Evolutionary conservation across 1,140 invertebrate genomes (phyloP).

Genomic region (Aphelenchoides besseyi): DNA sequence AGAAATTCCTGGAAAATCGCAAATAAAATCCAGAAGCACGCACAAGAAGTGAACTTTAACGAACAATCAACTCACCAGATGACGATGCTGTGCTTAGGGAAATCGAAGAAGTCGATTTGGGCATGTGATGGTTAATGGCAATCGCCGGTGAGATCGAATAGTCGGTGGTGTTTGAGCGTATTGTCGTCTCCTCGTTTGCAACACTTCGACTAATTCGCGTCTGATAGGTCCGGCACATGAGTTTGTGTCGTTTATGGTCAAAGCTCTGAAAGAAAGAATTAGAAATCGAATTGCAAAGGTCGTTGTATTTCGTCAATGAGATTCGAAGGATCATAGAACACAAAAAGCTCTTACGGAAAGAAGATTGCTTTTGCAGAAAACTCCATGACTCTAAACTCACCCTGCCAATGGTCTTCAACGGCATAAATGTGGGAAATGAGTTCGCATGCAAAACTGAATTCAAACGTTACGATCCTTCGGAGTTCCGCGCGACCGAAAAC

Average conservation of each 20-base stretch:
- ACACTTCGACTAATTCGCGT: constrained; percentile 21
- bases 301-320: not conserved
- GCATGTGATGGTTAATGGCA: constrained; percentile 13
- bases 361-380: too few relatives aligned
- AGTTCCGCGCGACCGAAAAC: too few relatives aligned
- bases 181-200: constrained; percentile 3
- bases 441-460: not conserved
- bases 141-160: constrained; percentile 8
- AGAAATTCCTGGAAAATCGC: not conserved
- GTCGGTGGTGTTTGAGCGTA: constrained; percentile 7
- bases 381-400: too few relatives aligned
- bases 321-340: not conserved
- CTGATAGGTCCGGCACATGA: constrained; percentile 26
- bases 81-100: not conserved
- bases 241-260: constrained; percentile 36
- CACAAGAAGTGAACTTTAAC: not conserved
- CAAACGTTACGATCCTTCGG: too few relatives aligned
- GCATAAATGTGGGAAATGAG: not conserved
- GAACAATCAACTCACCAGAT: constrained; percentile 1
- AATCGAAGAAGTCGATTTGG: constrained; percentile 24
- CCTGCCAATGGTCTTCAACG: not conserved
- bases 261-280: constrained; percentile 28
- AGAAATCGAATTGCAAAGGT: not conserved
- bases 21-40: not conserved
- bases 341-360: too few relatives aligned